These are phyloP conservation scores for Sitobion miscanthi DNA, from an alignment of 1,140 invertebrate genomes.

Conservation along the genomic window DNA sequence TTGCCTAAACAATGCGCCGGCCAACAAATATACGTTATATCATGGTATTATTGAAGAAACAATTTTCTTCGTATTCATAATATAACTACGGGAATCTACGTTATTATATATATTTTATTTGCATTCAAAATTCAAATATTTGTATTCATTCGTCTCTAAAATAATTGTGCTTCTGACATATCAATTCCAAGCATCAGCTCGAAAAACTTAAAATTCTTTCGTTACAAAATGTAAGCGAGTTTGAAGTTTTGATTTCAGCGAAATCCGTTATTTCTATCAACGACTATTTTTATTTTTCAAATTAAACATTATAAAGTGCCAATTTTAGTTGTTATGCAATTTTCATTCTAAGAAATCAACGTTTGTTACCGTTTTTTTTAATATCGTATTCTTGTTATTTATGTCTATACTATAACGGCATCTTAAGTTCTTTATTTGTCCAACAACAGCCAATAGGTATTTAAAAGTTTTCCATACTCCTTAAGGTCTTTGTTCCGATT, in stretches of 20 bases:
- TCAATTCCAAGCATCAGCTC: too few relatives aligned
- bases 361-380: not conserved
- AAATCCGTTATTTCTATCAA: not conserved
- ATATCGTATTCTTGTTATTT: not conserved
- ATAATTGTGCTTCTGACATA: not conserved
- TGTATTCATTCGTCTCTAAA: not conserved
- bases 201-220: not conserved
- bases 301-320: not conserved
- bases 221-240: not conserved
- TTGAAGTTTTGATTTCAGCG: not conserved
- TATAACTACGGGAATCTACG: not conserved
- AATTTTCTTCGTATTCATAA: not conserved
- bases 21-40: not conserved
- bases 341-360: not conserved
- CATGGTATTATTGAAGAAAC: not conserved
- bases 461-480: not conserved
- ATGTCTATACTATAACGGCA: not conserved
- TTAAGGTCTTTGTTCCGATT: not conserved
- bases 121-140: not conserved
- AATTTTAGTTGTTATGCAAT: not conserved
- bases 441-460: not conserved
- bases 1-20: not conserved
- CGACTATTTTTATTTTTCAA: not conserved
- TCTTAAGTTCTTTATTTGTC: not conserved
- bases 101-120: not conserved